Base-by-base conservation (phyloP, 2,888 invertebrate genomes). In the Dorcus hopei region DNA sequence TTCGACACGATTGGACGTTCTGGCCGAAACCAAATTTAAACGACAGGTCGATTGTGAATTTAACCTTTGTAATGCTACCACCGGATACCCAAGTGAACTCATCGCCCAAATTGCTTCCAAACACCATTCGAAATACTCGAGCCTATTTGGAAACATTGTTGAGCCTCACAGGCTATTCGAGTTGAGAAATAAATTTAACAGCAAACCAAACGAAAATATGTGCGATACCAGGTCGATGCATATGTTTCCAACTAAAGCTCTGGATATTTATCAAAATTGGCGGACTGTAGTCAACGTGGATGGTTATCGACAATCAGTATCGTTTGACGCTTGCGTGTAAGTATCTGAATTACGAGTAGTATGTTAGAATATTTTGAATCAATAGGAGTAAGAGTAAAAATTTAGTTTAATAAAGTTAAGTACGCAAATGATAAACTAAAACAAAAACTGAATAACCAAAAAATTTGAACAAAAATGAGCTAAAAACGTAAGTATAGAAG, bases 111-210 rank as follows among this genome's bases (percentile, higher is more conserved):
- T 61, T 3, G 49, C 61, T 7, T 40, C 56, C 9, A 52, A 58
- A 39, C 40, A 52, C n/a, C 11, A 39, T 6, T 53, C 45, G 19
- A 45, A 45, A 19, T 45, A 57, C 4, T 49, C 54, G 14, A 47
- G 56, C 8, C 57, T 57, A 16, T 63, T 63, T 40, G 63, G 63
- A 16, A 53, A 59, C n/a, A 42, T 63, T 8, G 57, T 63, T 14
- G 53, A 49, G 39, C 61, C 63, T 6, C 39, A 49, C 9, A 51
- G 54, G 3, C 38, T 43, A 3, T 0, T 38, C 6, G 33, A 23
- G 8, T 19, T 51, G n/a, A 9, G 16, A n/a, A 42, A 16, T 11
- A 52, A 47, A 16, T 42, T 43, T 41, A 19, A 3, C 19, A 23
- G 9, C 2, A 4, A 33, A 33, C 33, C 3, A 0, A 42, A 48